These are phyloP conservation scores for Fratercula arctica DNA, from an alignment of 2,797 vertebrate species.

Conservation along the genomic window DNA sequence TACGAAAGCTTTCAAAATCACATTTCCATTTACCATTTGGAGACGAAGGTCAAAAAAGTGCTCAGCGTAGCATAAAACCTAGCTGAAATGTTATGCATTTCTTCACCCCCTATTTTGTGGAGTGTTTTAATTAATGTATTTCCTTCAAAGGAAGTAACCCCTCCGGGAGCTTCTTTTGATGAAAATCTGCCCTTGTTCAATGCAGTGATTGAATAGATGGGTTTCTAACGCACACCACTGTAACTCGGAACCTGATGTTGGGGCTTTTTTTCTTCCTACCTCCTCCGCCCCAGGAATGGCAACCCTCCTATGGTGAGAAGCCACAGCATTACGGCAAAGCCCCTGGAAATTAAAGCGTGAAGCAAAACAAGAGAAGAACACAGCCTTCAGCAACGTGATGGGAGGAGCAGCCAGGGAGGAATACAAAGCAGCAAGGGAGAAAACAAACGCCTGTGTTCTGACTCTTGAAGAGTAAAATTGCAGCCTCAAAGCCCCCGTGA, in stretches of 20 bases:
- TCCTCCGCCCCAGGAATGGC: neutral
- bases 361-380: neutral
- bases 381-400: neutral
- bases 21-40: slow-evolving; percentile 33
- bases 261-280: neutral
- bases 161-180: slow-evolving; percentile 28
- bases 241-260: neutral
- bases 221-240: neutral
- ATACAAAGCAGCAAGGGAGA: neutral
- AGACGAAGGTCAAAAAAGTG: slow-evolving; percentile 55
- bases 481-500: neutral
- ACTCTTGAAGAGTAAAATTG: neutral
- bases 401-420: neutral
- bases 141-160: slow-evolving; percentile 32
- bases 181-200: slow-evolving; percentile 30
- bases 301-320: neutral
- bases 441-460: neutral
- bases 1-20: neutral
- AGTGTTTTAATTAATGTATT: slow-evolving; percentile 65
- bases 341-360: neutral
- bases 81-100: slow-evolving; percentile 40
- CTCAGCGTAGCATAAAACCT: slow-evolving; percentile 56
- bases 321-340: neutral
- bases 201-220: neutral
- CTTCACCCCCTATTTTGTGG: slow-evolving; percentile 35